A percentile compares a stretch with the other conserved stretches of the same genome.
These are phyloP conservation scores for Lymantria dispar DNA, from an alignment of 2,888 invertebrate genomes.

Conservation along the genomic window DNA sequence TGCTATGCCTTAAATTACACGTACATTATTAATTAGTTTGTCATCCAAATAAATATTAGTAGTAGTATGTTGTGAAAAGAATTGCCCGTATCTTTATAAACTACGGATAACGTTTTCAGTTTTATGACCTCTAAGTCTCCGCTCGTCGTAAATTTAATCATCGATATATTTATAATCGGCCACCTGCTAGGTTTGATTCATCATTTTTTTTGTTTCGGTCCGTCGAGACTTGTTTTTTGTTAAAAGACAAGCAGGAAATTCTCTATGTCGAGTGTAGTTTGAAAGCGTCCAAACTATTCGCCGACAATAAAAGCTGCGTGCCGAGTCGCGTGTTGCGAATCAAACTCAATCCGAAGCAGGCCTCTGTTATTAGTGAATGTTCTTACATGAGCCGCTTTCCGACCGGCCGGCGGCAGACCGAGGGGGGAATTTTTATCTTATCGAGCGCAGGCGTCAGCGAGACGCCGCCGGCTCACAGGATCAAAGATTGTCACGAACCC, in stretches of 20 bases:
- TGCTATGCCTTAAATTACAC: too few relatives aligned
- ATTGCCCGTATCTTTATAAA: conserved; percentile 13
- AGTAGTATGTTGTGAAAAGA: background rate
- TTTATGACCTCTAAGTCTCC: conserved; percentile 44
- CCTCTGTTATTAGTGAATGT: conserved; percentile 61
- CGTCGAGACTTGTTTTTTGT: conserved; percentile 22
- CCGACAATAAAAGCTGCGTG: conserved; percentile 42
- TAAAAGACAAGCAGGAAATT: conserved; percentile 29
- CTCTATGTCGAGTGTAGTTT: conserved; percentile 31
- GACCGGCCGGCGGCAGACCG: conserved; percentile 27
- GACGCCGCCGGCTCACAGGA: conserved; percentile 48
- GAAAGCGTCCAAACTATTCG: conserved; percentile 34
- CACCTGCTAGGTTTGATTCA: conserved; percentile 50
- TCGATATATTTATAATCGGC: conserved; percentile 41
- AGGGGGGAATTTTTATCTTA: conserved; percentile 43
- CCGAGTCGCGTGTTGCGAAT: conserved; percentile 42
- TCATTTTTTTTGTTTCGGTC: conserved; percentile 35
- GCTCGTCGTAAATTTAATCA: conserved; percentile 47
- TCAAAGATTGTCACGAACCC: conserved; percentile 45
- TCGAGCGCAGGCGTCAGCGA: conserved; percentile 55
- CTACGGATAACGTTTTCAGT: conserved; percentile 36
- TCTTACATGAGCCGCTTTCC: conserved; percentile 55
- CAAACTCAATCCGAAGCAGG: conserved; percentile 53
- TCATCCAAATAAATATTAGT: background rate
- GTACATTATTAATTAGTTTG: too few relatives aligned